Percentiles rank a stretch among this genome's conserved stretches.
Conservation (phyloP, 2,888 invertebrate genomes). For the Peribatodes rhomboidaria region DNA sequence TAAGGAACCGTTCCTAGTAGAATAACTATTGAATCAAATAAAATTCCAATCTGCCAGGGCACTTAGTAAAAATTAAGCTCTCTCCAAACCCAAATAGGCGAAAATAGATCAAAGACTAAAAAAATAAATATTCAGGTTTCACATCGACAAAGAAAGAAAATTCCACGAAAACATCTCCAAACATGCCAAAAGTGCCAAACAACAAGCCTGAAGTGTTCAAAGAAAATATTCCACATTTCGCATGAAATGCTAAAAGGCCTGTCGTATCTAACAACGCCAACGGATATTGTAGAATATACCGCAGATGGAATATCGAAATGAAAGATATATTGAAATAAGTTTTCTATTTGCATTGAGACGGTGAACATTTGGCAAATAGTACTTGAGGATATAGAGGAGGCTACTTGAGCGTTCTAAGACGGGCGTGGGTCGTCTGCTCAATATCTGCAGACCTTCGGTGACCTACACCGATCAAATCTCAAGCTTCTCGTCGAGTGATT, state of each 20-base stretch:
- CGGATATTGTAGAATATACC: conserved; percentile 23
- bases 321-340: conserved; percentile 42
- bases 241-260: conserved; percentile 20
- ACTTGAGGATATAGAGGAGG: conserved; percentile 22
- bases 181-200: not conserved
- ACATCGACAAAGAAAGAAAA: not conserved
- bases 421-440: conserved; percentile 29
- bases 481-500: conserved; percentile 16
- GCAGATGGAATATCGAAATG: conserved; percentile 32
- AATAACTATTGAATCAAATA: no score
- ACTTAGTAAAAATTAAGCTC: no score
- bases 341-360: conserved; percentile 40
- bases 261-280: conserved; percentile 21
- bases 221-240: conserved; percentile 16
- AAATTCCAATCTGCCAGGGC: no score
- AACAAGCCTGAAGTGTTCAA: conserved; percentile 10
- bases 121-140: conserved; percentile 1
- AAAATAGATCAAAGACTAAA: no score
- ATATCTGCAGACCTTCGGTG: conserved; percentile 35
- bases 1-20: no score
- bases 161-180: not conserved
- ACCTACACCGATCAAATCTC: conserved; percentile 23
- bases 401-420: conserved; percentile 39
- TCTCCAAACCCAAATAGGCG: no score
- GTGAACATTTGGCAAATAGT: conserved; percentile 30